Conservation (phyloP, 1,140 invertebrate species). For the Achatina immaculata region DNA sequence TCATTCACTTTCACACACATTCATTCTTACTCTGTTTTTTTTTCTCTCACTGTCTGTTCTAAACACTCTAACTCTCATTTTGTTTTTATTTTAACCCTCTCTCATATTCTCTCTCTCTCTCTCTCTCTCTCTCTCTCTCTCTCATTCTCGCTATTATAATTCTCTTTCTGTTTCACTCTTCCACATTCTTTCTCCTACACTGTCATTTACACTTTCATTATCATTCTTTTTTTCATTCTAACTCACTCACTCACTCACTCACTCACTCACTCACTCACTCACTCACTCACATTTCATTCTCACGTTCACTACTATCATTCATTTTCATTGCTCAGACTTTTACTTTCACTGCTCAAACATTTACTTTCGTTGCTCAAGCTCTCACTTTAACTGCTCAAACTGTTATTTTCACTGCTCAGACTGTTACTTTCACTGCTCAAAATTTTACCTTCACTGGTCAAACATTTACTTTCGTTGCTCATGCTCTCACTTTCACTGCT, state of each 20-base stretch:
- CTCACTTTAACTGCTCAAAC: too few relatives aligned
- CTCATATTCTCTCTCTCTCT: background rate
- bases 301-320: too few relatives aligned
- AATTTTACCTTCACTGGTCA: too few relatives aligned
- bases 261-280: conserved; percentile 33
- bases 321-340: too few relatives aligned
- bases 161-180: conserved; percentile 19
- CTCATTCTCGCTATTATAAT: conserved; percentile 20
- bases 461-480: too few relatives aligned
- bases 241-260: conserved; percentile 34
- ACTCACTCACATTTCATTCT: conserved; percentile 18
- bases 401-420: too few relatives aligned
- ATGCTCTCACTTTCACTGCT: too few relatives aligned
- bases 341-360: too few relatives aligned
- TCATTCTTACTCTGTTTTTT: conserved; percentile 12
- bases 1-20: conserved; percentile 12
- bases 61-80: conserved; percentile 5
- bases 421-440: too few relatives aligned
- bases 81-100: background rate
- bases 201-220: conserved; percentile 18
- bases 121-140: conserved; percentile 24
- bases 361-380: too few relatives aligned
- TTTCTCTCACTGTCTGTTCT: conserved; percentile 11
- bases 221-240: conserved; percentile 11
- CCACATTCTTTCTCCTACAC: conserved; percentile 15